Conservation (phyloP, 2,888 invertebrate species). For the Heliothis peltigera region DNA sequence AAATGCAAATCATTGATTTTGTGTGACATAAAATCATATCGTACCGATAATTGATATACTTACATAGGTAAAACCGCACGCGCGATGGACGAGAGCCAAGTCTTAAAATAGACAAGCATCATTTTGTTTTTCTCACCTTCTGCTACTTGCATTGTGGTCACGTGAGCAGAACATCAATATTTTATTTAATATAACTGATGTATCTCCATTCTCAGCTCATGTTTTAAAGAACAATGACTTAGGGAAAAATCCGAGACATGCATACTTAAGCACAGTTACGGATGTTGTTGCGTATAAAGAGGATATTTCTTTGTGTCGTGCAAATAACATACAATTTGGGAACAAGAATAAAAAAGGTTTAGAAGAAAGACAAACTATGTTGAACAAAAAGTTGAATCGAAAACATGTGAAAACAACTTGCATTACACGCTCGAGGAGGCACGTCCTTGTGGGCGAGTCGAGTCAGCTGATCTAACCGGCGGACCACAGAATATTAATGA, state of each 20-base stretch:
- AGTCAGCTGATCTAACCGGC: constrained; percentile 67
- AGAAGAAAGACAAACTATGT: constrained; percentile 39
- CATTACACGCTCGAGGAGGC: constrained; percentile 67
- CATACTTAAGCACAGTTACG: constrained; percentile 27
- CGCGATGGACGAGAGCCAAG: constrained; percentile 81
- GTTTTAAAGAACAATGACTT: constrained; percentile 46
- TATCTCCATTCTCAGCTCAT: constrained; percentile 40
- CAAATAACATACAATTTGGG: constrained; percentile 14
- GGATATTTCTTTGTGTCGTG: constrained; percentile 12
- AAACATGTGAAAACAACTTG: constrained; percentile 66
- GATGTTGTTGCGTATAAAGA: constrained; percentile 24
- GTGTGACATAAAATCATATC: constrained; percentile 72
- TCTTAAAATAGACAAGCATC: constrained; percentile 79
- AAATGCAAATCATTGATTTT: constrained; percentile 64
- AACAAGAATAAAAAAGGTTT: constrained; percentile 6
- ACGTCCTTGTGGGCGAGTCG: constrained; percentile 66
- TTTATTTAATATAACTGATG: constrained; percentile 59
- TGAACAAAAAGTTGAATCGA: constrained; percentile 47
- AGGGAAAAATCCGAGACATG: constrained; percentile 33
- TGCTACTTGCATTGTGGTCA: constrained; percentile 80
- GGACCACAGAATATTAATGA: constrained; percentile 64
- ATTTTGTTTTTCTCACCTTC: constrained; percentile 82
- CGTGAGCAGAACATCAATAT: constrained; percentile 68
- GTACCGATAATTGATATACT: constrained; percentile 76
- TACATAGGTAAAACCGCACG: constrained; percentile 79